These are phyloP conservation scores for Phenganax marumi DNA, from an alignment of 92 coral and sea anemone species.

Conservation along the genomic window DNA sequence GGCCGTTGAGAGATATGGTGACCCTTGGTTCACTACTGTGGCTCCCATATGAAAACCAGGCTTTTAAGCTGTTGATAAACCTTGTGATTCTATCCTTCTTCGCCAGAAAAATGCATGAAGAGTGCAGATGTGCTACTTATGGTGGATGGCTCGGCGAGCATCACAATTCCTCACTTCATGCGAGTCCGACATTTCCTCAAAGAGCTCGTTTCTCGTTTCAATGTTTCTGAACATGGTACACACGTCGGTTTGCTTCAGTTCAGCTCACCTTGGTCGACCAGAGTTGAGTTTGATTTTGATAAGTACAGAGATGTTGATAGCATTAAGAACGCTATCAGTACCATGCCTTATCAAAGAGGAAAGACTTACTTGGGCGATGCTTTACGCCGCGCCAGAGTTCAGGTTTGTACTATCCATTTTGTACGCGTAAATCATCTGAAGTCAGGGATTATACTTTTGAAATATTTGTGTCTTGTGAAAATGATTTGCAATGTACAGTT, in stretches of 20 bases:
- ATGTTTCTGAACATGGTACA: constrained; percentile 19
- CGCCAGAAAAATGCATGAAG: constrained; percentile 28
- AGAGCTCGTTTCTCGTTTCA: constrained; percentile 38
- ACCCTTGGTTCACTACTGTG: too few relatives aligned
- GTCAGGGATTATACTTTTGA: neutral
- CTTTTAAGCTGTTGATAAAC: neutral
- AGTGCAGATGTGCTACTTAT: constrained; percentile 26
- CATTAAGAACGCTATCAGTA: constrained; percentile 16
- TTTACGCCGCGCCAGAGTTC: constrained; percentile 26
- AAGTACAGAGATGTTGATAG: neutral
- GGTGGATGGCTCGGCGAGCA: constrained; percentile 44
- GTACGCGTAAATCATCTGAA: neutral
- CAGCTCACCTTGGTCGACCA: constrained; percentile 33
- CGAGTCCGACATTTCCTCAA: constrained; percentile 25
- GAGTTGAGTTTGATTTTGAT: constrained; percentile 33
- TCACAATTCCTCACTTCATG: neutral
- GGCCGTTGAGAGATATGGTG: too few relatives aligned
- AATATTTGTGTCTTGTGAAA: neutral
- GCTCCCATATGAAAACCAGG: too few relatives aligned
- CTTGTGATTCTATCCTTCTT: neutral
- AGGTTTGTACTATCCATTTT: neutral
- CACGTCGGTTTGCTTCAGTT: constrained; percentile 40
- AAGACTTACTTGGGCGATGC: constrained; percentile 35
- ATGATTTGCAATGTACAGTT: too few relatives aligned
- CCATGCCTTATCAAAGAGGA: constrained; percentile 31